Evolutionary conservation across 2,113 vertebrate species (phyloP).

Genomic region (Pogonocichla stellata): DNA sequence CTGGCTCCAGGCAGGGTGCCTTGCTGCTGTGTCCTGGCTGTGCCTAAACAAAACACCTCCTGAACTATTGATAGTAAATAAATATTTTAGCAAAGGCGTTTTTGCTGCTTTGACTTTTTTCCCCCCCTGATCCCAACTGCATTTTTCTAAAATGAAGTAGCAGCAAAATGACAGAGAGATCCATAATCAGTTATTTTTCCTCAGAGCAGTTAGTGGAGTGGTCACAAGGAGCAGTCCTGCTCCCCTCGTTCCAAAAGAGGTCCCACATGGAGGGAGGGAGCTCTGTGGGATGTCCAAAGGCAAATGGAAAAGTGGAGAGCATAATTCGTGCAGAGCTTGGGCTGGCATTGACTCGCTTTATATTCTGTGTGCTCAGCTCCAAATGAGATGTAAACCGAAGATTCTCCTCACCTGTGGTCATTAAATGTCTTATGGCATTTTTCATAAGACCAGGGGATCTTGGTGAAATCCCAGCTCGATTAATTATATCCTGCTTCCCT

Average conservation of each 20-base stretch:
- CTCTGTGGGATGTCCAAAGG: background rate
- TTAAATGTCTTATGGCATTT: conserved; percentile 32
- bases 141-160: background rate
- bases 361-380: background rate
- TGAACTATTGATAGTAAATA: background rate
- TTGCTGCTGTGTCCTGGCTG: background rate
- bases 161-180: background rate
- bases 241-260: background rate
- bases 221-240: background rate
- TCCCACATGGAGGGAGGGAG: background rate
- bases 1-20: background rate
- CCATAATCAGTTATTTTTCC: background rate
- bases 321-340: background rate
- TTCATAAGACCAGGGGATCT: conserved; percentile 24
- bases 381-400: conserved; percentile 23
- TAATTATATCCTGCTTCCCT: conserved; percentile 28
- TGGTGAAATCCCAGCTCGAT: conserved; percentile 43
- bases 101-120: background rate
- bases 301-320: background rate
- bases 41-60: background rate
- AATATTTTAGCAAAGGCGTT: background rate
- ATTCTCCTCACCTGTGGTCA: conserved; percentile 26
- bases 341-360: background rate
- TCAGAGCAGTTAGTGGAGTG: background rate
- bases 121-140: background rate